phyloP scores from a whole-genome alignment of 2,888 invertebrate species.

The Trachelus stipa region DNA sequence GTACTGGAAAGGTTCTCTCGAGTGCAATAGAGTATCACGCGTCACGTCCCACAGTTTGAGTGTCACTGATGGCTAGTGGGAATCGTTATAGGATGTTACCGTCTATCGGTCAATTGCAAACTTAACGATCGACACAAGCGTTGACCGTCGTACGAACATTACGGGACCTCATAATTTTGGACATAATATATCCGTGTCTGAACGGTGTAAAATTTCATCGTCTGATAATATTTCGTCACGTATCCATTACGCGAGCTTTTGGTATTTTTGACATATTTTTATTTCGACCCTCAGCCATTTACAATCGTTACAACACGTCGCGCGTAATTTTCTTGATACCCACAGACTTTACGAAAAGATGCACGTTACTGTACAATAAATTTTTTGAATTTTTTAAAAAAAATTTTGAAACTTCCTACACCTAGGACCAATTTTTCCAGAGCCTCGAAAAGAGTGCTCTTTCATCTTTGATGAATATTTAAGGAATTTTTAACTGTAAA shows the following conservation, averaged over 20 bases:
- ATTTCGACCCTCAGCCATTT: conserved; percentile 39
- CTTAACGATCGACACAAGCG: conserved; percentile 25
- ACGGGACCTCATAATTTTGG: not conserved
- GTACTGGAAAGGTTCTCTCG: not conserved
- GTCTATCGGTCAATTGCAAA: conserved; percentile 46
- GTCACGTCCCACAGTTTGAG: not conserved
- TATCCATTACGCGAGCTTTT: not conserved
- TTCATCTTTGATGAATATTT: not conserved
- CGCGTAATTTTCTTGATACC: conserved; percentile 27
- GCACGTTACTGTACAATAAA: no score
- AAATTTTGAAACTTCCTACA: no score
- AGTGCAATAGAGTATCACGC: not conserved
- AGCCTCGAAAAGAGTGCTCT: not conserved
- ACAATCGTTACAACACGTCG: conserved; percentile 48
- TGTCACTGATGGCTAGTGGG: not conserved
- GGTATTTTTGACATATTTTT: not conserved
- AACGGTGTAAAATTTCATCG: not conserved
- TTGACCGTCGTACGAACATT: conserved; percentile 23
- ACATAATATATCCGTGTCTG: not conserved
- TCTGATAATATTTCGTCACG: not conserved
- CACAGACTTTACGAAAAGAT: not conserved
- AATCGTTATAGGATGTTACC: conserved; percentile 27
- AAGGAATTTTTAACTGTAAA: not conserved
- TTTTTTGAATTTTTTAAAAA: no score
- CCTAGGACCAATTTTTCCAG: not conserved